A percentile compares a stretch with the other conserved stretches of the same genome.
Conservation (phyloP, 2,113 vertebrate genomes). For the Boleophthalmus pectinirostris region DNA sequence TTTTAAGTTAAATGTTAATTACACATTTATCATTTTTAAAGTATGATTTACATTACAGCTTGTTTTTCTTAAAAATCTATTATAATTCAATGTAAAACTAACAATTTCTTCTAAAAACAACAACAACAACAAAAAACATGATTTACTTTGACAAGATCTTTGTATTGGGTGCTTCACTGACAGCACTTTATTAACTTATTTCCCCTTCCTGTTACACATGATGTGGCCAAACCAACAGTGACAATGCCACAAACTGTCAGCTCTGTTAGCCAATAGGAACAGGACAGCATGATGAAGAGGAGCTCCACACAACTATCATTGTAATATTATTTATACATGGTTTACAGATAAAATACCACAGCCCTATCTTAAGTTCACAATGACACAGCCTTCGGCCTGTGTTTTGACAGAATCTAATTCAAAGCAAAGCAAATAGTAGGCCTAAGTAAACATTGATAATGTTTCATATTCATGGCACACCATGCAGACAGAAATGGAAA, state of each 20-base stretch:
- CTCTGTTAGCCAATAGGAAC: background rate
- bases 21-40: too few relatives aligned
- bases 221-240: constrained; percentile 16
- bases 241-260: constrained; percentile 28
- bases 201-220: background rate
- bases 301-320: background rate
- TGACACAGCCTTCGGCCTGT: background rate
- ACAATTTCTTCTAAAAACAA: background rate
- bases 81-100: background rate
- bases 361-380: background rate
- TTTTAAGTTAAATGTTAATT: too few relatives aligned
- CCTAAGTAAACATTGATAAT: background rate
- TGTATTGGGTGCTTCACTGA: background rate
- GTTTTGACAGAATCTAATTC: background rate
- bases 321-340: background rate
- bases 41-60: too few relatives aligned
- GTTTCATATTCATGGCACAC: background rate
- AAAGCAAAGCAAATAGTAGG: constrained; percentile 1
- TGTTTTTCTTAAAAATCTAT: too few relatives aligned
- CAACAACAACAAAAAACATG: background rate
- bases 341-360: background rate
- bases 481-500: too few relatives aligned
- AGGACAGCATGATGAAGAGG: constrained; percentile 7
- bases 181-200: background rate
- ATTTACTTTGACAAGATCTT: background rate